These are phyloP conservation scores for Actenoides lindsayi DNA, from an alignment of 2,113 vertebrate genomes.

Conservation along the genomic window DNA sequence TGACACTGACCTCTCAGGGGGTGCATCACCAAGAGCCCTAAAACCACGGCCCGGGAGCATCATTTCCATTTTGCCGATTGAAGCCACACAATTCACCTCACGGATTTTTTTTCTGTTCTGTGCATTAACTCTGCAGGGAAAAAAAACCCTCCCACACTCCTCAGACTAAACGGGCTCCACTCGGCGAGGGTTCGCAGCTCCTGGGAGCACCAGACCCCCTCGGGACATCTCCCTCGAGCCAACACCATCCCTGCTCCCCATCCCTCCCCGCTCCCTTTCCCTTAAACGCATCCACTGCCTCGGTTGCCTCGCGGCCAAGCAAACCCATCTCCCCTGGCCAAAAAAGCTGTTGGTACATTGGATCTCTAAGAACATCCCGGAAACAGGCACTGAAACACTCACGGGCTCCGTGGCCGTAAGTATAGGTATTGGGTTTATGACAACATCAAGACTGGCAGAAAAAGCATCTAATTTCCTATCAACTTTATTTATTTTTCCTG, in stretches of 20 bases:
- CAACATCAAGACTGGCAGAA: neutral
- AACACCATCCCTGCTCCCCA: neutral
- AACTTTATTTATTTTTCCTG: neutral
- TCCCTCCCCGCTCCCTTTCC: neutral
- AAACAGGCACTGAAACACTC: neutral
- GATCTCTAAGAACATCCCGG: neutral
- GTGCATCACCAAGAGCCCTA: accelerated
- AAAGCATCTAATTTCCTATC: neutral
- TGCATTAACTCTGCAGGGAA: accelerated
- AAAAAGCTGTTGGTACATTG: neutral
- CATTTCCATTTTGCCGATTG: neutral
- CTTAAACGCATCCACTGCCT: neutral
- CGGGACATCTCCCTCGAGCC: neutral
- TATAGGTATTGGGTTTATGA: neutral
- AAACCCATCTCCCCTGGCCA: accelerated
- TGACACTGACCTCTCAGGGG: neutral
- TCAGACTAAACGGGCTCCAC: neutral
- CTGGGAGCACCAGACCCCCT: neutral
- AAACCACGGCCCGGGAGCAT: neutral
- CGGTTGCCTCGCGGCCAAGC: neutral
- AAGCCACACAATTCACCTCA: neutral
- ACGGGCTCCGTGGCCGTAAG: accelerated
- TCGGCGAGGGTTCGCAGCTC: neutral
- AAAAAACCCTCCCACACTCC: accelerated
- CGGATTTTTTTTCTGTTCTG: neutral